Percentiles rank a stretch among this genome's conserved stretches.
Conservation (phyloP, 2,797 vertebrate genomes). For the Pantherophis vulpinus region DNA sequence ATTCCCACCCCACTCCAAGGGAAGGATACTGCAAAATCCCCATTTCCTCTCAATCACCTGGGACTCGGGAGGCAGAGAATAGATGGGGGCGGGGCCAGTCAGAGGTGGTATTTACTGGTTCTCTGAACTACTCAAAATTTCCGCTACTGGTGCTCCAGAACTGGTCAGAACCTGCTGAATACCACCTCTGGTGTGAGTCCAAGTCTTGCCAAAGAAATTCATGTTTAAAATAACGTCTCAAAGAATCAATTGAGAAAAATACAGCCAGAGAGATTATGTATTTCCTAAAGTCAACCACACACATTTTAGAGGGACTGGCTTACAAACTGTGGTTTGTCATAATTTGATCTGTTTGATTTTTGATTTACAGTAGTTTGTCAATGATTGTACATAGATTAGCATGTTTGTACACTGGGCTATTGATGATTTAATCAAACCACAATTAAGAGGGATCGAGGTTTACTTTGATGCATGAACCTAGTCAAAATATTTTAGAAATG, state of each 20-base stretch:
- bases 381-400: neutral
- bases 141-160: too few species aligned
- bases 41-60: too few species aligned
- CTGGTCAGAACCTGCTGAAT: too few species aligned
- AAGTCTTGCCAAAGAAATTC: neutral
- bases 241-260: neutral
- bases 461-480: neutral
- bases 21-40: too few species aligned
- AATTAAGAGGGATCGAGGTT: neutral
- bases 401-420: neutral
- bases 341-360: neutral
- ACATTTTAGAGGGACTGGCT: neutral
- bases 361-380: neutral
- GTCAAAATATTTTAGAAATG: neutral
- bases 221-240: neutral
- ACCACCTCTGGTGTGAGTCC: neutral
- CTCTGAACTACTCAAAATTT: too few species aligned
- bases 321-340: neutral
- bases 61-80: too few species aligned
- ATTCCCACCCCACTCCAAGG: too few species aligned
- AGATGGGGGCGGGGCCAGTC: too few species aligned
- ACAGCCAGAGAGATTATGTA: neutral
- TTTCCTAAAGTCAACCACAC: neutral
- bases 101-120: too few species aligned
- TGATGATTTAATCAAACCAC: neutral